Conservation (phyloP, 1,140 invertebrate genomes). For the Solen grandis region DNA sequence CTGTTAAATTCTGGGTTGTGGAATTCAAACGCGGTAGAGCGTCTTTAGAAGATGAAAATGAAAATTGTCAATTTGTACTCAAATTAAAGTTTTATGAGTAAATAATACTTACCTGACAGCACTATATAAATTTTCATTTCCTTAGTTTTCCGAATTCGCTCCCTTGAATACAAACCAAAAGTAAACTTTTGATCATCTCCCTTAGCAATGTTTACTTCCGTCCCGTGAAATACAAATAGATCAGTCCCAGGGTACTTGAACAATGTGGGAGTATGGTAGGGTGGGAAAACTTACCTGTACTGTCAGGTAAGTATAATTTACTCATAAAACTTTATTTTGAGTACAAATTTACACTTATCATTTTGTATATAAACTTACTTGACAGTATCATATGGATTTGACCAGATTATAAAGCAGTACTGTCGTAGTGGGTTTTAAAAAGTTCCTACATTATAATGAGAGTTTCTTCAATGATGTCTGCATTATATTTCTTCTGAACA, state of each 20-base stretch:
- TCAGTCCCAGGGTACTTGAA: neutral
- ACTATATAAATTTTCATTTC: constrained; percentile 16
- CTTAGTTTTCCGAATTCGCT: too few species aligned
- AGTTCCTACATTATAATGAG: neutral
- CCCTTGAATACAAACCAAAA: too few species aligned
- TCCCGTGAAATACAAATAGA: too few species aligned
- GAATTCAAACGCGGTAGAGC: too few species aligned
- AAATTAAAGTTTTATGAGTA: constrained; percentile 40
- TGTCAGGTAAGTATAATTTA: constrained; percentile 35
- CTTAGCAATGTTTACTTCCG: too few species aligned
- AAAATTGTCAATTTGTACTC: constrained; percentile 16
- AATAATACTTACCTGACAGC: constrained; percentile 39
- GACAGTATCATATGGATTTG: constrained; percentile 25
- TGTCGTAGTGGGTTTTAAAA: neutral
- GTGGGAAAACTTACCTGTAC: too few species aligned
- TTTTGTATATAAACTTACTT: constrained; percentile 42
- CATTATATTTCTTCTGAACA: neutral
- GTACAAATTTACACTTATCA: constrained; percentile 32
- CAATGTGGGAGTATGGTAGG: neutral
- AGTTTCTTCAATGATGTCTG: neutral
- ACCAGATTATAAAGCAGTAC: constrained; percentile 30
- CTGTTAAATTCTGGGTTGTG: too few species aligned
- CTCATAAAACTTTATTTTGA: constrained; percentile 40
- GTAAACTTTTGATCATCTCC: too few species aligned
- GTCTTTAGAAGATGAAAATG: too few species aligned